Base-by-base conservation (phyloP, 2,888 invertebrate species). In the Phanerotoma sp. region DNA sequence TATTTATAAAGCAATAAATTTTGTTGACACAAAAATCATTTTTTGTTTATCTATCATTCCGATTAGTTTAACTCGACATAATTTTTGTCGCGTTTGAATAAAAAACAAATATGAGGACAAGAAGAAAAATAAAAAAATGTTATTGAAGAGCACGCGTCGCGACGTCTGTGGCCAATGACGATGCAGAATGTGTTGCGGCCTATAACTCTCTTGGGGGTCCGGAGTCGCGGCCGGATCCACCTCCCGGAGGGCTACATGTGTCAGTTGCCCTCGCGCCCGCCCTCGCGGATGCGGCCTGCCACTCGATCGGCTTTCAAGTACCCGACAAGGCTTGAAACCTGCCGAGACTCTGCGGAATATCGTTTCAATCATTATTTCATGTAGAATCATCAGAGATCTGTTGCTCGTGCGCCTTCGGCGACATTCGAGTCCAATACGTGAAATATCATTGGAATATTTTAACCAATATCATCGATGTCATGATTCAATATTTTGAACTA, bases 241-340 rank as follows among this genome's bases (percentile, higher is more conserved):
- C 70, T 69, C 71, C 71, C 62, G 62, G 65, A 66, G 68, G 69
- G 68, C 60, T 63, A 70, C 71, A 70, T 74, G 71, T 73, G 73
- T 72, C 68, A 66, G 66, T 62, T 66, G 65, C 67, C 67, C 67
- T 62, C 51, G 51, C 54, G 54, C 53, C 53, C 65, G 58, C 60
- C 58, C 61, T 57, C 53, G 59, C 60, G 58, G 48, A 47, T 47
- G 35, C 51, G 49, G 32, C 51, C 55, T 38, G 57, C 51, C 49
- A 51, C 56, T 48, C 52, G 35, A 35, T 38, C 42, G 52, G 55
- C 74, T 74, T 74, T 74, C 70, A 71, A 72, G 65, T 70, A 58
- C 54, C 68, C 71, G 70, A 68, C 72, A 48, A 30, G 56, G 46
- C 62, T 28, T 25, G 58, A 63, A 60, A 60, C 64, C 51, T 53